Evolutionary conservation across 2,888 invertebrate species (phyloP).

Genomic region (Deilephila elpenor): DNA sequence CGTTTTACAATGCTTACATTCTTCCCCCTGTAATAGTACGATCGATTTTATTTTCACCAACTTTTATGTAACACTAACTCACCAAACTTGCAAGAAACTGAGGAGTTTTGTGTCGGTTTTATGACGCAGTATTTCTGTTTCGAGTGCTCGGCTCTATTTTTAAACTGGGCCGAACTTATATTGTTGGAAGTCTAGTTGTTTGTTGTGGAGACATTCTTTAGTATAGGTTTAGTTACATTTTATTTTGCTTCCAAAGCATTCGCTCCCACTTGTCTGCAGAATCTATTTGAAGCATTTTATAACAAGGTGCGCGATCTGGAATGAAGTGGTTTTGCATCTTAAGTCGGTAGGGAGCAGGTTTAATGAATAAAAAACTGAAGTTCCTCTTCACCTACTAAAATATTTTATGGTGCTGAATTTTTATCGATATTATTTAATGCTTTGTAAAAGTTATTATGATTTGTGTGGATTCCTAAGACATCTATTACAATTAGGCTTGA

Average conservation of each 20-base stretch:
- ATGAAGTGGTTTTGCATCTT: background rate
- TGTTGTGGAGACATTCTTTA: slow-evolving; percentile 1
- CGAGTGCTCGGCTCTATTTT: slow-evolving; percentile 16
- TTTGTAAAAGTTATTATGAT: no score
- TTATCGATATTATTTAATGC: no score
- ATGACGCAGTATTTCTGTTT: slow-evolving; percentile 24
- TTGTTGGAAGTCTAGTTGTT: background rate
- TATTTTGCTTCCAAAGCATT: background rate
- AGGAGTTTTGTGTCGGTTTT: slow-evolving; percentile 22
- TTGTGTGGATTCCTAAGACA: no score
- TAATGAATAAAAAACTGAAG: no score
- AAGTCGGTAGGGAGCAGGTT: no score
- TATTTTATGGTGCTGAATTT: no score
- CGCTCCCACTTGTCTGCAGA: background rate
- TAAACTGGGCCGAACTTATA: slow-evolving; percentile 15
- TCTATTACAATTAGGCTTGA: no score
- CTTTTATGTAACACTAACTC: slow-evolving; percentile 1
- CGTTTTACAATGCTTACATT: slow-evolving; percentile 44
- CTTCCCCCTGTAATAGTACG: slow-evolving; percentile 28
- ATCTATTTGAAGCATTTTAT: background rate
- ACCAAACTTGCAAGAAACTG: background rate
- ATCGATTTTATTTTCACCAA: slow-evolving; percentile 27
- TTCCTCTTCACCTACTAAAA: no score
- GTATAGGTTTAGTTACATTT: slow-evolving; percentile 8
- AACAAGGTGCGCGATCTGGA: background rate